Evolutionary conservation across 2,797 vertebrate genomes (phyloP).

Genomic region (Gymnothorax javanicus): DNA sequence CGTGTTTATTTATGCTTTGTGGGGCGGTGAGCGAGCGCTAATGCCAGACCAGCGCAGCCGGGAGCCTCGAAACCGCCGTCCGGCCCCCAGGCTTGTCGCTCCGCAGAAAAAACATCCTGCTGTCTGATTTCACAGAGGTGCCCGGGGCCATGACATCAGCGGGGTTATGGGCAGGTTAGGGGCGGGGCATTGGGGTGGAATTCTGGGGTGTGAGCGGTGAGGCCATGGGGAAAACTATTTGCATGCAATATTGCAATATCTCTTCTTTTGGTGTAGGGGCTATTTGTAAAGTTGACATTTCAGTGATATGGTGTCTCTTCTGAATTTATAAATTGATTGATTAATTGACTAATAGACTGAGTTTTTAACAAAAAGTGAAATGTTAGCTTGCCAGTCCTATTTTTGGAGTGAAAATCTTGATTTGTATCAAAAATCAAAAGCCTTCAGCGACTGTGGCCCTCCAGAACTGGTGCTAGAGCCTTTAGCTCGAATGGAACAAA

Average conservation of each 20-base stretch:
- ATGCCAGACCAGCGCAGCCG: slow-evolving; percentile 76
- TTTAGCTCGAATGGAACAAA: too few species aligned
- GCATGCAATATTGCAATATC: not conserved
- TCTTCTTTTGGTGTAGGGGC: too few species aligned
- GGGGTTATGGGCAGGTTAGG: not conserved
- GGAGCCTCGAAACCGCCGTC: slow-evolving; percentile 77
- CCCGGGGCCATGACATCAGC: slow-evolving; percentile 45
- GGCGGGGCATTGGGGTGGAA: slow-evolving; percentile 26
- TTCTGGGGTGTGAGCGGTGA: not conserved
- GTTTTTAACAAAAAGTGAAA: too few species aligned
- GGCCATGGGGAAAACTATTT: not conserved
- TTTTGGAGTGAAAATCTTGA: too few species aligned
- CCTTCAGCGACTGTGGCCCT: too few species aligned
- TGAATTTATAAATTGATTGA: too few species aligned
- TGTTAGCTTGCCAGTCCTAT: too few species aligned
- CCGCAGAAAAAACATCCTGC: slow-evolving; percentile 78
- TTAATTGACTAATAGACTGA: too few species aligned
- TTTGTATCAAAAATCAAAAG: too few species aligned
- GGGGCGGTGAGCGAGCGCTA: slow-evolving; percentile 81
- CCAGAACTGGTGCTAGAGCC: too few species aligned
- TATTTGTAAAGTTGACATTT: too few species aligned
- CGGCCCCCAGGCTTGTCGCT: slow-evolving; percentile 78
- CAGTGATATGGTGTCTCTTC: too few species aligned
- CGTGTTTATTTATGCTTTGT: slow-evolving; percentile 90
- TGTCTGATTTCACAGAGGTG: slow-evolving; percentile 67